Conservation (phyloP, 1,140 invertebrate species). For the Parapsyche elsis region DNA sequence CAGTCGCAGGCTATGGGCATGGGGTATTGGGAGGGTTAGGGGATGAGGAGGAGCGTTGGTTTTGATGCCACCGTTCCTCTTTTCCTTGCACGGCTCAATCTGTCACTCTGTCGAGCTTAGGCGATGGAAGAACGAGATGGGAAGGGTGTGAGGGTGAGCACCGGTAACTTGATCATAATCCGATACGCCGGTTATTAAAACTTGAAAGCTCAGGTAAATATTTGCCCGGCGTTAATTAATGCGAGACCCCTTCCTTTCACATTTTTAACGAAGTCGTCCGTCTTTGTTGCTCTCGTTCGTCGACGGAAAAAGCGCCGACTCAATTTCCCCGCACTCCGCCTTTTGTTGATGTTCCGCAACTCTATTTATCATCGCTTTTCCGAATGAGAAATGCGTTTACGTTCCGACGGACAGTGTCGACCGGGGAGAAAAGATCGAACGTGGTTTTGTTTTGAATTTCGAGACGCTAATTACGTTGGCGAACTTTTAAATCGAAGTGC, state of each 20-base stretch:
- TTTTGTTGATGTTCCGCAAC: neutral
- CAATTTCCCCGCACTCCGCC: neutral
- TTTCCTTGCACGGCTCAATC: slow-evolving; percentile 1
- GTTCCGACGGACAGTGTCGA: neutral
- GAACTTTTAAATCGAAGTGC: too few species aligned
- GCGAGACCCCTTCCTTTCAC: slow-evolving; percentile 5
- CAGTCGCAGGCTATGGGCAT: neutral
- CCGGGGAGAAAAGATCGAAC: neutral
- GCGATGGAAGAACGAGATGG: neutral
- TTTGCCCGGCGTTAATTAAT: slow-evolving; percentile 51
- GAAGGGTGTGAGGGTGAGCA: neutral
- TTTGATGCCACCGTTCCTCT: neutral
- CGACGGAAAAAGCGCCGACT: neutral
- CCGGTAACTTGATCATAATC: slow-evolving; percentile 52
- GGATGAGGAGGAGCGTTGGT: neutral
- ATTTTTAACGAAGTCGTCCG: too few species aligned
- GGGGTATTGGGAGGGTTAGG: neutral
- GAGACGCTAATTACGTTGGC: too few species aligned
- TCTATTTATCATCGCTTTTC: neutral
- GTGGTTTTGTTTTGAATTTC: too few species aligned
- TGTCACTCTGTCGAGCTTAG: neutral
- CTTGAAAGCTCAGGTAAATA: slow-evolving; percentile 54
- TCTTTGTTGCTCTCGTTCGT: neutral
- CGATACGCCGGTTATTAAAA: slow-evolving; percentile 53
- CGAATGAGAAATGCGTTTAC: neutral